phyloP scores from a whole-genome alignment of 2,113 vertebrate genomes.

The Coreoperca whiteheadi region DNA sequence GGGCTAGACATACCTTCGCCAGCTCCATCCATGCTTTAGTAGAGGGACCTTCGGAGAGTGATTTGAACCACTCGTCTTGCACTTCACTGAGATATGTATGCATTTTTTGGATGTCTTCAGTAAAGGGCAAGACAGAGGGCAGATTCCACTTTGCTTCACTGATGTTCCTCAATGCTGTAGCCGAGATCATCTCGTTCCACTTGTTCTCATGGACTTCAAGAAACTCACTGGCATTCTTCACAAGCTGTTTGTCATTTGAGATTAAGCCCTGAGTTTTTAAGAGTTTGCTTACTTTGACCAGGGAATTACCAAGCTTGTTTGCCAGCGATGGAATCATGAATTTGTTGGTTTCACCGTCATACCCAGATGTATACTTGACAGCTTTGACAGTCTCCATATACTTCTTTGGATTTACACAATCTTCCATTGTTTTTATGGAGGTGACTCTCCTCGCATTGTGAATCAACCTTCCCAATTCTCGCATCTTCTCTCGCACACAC shows the following conservation, averaged over 20 bases:
- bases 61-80: constrained; percentile 1
- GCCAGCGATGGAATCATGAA: constrained; percentile 60
- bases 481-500: constrained; percentile 46
- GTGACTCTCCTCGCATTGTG: constrained; percentile 34
- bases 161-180: constrained; percentile 53
- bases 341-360: constrained; percentile 35
- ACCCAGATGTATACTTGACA: constrained; percentile 52
- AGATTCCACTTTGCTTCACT: constrained; percentile 49
- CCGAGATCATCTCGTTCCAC: constrained; percentile 57
- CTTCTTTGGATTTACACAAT: constrained; percentile 50
- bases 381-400: constrained; percentile 58
- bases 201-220: constrained; percentile 38
- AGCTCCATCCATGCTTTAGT: constrained; percentile 31
- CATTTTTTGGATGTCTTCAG: constrained; percentile 46
- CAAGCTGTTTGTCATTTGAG: constrained; percentile 37
- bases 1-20: constrained; percentile 33
- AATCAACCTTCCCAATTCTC: constrained; percentile 60
- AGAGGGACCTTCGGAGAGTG: constrained; percentile 25
- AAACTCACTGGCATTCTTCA: constrained; percentile 51
- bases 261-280: constrained; percentile 60
- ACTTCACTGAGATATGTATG: constrained; percentile 32
- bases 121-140: constrained; percentile 39
- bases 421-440: constrained; percentile 46
- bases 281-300: constrained; percentile 60
- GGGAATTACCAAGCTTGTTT: constrained; percentile 54